Conservation (phyloP, 2,113 vertebrate genomes). For the Rhinolophus sinicus region DNA sequence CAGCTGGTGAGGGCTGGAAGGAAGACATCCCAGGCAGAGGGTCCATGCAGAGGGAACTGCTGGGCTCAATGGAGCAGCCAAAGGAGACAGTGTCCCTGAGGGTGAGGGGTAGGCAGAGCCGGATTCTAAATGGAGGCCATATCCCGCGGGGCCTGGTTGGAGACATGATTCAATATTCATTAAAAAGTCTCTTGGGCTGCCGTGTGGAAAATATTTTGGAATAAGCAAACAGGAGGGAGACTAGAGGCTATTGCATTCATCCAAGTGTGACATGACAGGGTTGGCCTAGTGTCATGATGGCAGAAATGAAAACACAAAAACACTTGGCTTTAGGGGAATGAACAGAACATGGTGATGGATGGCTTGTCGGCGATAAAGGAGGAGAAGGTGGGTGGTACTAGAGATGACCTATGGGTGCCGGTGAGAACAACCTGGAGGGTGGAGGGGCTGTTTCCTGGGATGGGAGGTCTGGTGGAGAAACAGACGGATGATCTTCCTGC, state of each 20-base stretch:
- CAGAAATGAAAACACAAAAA: not conserved
- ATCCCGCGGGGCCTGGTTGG: accelerated
- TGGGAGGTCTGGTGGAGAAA: not conserved
- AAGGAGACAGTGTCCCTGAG: not conserved
- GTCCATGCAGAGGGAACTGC: not conserved
- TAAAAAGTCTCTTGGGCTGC: not conserved
- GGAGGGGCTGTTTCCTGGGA: not conserved
- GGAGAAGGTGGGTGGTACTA: not conserved
- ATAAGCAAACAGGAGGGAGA: not conserved
- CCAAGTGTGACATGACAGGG: not conserved
- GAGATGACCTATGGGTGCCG: not conserved
- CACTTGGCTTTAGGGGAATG: not conserved
- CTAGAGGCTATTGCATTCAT: not conserved
- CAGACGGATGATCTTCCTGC: not conserved
- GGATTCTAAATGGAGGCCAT: not conserved
- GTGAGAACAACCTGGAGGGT: not conserved
- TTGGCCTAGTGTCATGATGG: too few species aligned
- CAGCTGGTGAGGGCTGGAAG: not conserved
- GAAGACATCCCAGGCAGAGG: not conserved
- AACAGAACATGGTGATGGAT: not conserved
- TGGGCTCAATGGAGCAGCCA: not conserved
- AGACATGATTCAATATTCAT: not conserved
- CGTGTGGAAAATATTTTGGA: not conserved
- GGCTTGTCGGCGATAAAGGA: not conserved
- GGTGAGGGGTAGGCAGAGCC: not conserved